A percentile compares a stretch with the other conserved stretches of the same genome.
Evolutionary conservation across 2,888 invertebrate species (phyloP).

Genomic region (Danaus chrysippus): DNA sequence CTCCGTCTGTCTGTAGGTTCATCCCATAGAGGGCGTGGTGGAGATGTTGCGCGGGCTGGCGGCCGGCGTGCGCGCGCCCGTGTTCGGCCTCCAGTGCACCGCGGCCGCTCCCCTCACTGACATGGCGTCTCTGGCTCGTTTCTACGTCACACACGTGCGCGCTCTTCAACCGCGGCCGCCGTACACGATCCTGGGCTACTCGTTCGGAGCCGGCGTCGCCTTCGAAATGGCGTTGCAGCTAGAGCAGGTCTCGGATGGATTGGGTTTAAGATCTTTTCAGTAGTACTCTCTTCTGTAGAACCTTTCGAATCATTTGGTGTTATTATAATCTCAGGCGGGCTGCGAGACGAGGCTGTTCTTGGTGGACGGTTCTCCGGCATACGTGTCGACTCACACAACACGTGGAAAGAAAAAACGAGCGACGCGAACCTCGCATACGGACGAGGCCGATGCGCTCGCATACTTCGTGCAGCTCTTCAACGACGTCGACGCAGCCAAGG

Average conservation of each 20-base stretch:
- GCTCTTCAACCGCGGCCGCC: slow-evolving; percentile 89
- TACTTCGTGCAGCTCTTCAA: slow-evolving; percentile 90
- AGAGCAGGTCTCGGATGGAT: slow-evolving; percentile 70
- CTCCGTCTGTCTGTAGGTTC: slow-evolving; percentile 68
- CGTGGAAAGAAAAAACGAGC: slow-evolving; percentile 80
- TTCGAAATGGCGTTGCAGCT: slow-evolving; percentile 96
- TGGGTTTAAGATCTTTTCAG: too few species aligned
- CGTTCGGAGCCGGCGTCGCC: slow-evolving; percentile 96
- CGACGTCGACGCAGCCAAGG: slow-evolving; percentile 84
- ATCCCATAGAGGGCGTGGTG: slow-evolving; percentile 94
- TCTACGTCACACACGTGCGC: slow-evolving; percentile 86
- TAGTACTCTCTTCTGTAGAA: background rate
- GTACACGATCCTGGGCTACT: slow-evolving; percentile 95
- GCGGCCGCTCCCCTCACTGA: slow-evolving; percentile 85
- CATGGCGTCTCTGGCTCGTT: slow-evolving; percentile 84
- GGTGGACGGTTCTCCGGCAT: slow-evolving; percentile 94
- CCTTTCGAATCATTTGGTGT: background rate
- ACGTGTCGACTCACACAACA: slow-evolving; percentile 87
- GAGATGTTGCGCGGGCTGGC: slow-evolving; percentile 85
- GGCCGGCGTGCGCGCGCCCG: slow-evolving; percentile 84
- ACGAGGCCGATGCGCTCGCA: slow-evolving; percentile 86
- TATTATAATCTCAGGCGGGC: slow-evolving; percentile 47
- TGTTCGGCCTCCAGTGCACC: slow-evolving; percentile 95
- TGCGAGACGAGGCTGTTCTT: slow-evolving; percentile 83
- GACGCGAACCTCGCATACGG: slow-evolving; percentile 72